These are phyloP conservation scores for Bovichtus variegatus DNA, from an alignment of 2,797 vertebrate genomes.

Conservation along the genomic window DNA sequence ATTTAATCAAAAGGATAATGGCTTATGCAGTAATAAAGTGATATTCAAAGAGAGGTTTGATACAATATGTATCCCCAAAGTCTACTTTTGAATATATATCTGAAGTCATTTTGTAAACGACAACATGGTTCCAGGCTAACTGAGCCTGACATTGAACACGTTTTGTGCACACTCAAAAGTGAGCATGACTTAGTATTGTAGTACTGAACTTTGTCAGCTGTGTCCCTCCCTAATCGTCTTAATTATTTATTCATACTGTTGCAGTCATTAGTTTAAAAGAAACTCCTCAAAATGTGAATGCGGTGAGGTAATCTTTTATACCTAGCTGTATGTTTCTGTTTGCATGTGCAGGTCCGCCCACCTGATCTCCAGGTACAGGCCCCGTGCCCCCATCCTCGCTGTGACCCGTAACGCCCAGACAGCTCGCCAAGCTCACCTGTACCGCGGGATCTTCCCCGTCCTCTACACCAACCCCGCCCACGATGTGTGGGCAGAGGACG, in stretches of 20 bases:
- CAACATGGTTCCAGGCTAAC: background rate
- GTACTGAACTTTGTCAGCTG: background rate
- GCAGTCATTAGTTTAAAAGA: background rate
- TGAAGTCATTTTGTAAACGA: background rate
- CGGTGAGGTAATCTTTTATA: background rate
- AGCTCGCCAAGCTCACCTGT: conserved; percentile 95
- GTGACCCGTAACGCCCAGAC: conserved; percentile 95
- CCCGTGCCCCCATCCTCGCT: conserved; percentile 95
- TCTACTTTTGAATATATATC: background rate
- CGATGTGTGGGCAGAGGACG: conserved; percentile 95
- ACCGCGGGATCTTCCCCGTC: conserved; percentile 96
- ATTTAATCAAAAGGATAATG: background rate
- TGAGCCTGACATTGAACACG: background rate
- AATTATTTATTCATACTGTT: background rate
- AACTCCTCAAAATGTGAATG: background rate
- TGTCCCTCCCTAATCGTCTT: too few relatives aligned
- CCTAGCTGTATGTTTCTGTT: background rate
- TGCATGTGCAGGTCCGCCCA: conserved; percentile 91
- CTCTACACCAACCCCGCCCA: conserved; percentile 89
- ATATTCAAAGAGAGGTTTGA: background rate
- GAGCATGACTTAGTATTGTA: conserved; percentile 2
- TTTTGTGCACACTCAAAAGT: background rate
- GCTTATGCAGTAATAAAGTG: background rate
- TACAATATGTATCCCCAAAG: background rate
- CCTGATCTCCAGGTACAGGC: conserved; percentile 95